Conservation (phyloP, 2,888 invertebrate species). For the Caenorhabditis sp. region DNA sequence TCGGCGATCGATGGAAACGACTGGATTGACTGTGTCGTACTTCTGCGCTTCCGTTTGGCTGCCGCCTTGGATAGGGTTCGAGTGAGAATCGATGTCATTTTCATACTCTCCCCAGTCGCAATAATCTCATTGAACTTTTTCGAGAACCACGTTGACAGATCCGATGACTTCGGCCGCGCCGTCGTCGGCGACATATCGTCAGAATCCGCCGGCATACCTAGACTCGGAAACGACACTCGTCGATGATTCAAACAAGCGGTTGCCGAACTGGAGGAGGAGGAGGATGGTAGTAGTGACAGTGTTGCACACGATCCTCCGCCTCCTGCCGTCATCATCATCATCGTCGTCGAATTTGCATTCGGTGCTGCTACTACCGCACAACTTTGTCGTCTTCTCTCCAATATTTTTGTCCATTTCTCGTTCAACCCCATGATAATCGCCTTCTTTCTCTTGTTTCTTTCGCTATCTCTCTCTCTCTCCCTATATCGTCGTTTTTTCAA, state of each 20-base stretch:
- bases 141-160: constrained; percentile 26
- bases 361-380: constrained; percentile 7
- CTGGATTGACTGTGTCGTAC: constrained; percentile 9
- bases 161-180: constrained; percentile 17
- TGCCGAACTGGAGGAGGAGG: neutral
- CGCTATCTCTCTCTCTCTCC: neutral
- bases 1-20: constrained; percentile 6
- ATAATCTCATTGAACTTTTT: constrained; percentile 28
- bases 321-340: neutral
- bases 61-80: constrained; percentile 30
- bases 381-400: constrained; percentile 38
- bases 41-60: constrained; percentile 11
- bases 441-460: neutral
- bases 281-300: neutral
- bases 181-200: constrained; percentile 24
- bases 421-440: constrained; percentile 26
- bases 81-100: constrained; percentile 24
- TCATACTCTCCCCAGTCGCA: constrained; percentile 1
- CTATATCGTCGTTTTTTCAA: too few species aligned
- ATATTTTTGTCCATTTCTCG: constrained; percentile 33
- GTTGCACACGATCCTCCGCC: constrained; percentile 8
- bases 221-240: constrained; percentile 30
- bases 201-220: neutral
- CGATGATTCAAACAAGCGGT: too few species aligned
- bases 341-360: constrained; percentile 26